These are phyloP conservation scores for Bilobella aurantiaca DNA, from an alignment of 1,140 invertebrate species.

Conservation along the genomic window DNA sequence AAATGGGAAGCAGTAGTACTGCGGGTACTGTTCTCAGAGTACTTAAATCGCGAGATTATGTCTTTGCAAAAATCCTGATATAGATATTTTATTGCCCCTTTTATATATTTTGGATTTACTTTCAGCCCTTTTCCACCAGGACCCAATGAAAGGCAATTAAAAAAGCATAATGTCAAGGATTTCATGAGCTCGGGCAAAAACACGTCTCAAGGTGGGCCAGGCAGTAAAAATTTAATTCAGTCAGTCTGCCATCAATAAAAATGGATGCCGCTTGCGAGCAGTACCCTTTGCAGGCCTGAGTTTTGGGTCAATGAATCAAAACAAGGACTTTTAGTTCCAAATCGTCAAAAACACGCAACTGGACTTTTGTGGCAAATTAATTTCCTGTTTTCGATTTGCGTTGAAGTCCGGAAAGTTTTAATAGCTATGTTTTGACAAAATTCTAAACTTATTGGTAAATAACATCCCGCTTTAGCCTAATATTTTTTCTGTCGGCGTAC, in stretches of 20 bases:
- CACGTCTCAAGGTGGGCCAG: slow-evolving; percentile 4
- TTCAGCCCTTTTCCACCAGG: not conserved
- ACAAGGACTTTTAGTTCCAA: not conserved
- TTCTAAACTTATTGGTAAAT: not conserved
- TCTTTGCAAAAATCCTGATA: not conserved
- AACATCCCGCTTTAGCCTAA: too few species aligned
- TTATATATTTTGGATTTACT: slow-evolving; percentile 3
- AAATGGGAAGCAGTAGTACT: not conserved
- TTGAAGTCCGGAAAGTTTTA: not conserved
- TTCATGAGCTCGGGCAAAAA: not conserved
- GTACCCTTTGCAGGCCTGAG: too few species aligned
- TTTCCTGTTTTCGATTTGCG: not conserved
- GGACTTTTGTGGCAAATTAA: not conserved
- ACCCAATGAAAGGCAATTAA: slow-evolving; percentile 4
- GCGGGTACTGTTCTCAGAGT: not conserved
- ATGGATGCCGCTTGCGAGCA: not conserved
- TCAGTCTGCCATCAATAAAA: not conserved
- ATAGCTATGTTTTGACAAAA: not conserved
- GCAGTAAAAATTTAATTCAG: not conserved
- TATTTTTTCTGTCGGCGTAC: too few species aligned
- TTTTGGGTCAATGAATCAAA: not conserved
- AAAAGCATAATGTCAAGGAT: not conserved
- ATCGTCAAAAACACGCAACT: not conserved
- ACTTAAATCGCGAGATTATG: not conserved
- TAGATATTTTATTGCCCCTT: not conserved